phyloP scores from a whole-genome alignment of 2,113 vertebrate species.

The Poeciliopsis occidentalis region DNA sequence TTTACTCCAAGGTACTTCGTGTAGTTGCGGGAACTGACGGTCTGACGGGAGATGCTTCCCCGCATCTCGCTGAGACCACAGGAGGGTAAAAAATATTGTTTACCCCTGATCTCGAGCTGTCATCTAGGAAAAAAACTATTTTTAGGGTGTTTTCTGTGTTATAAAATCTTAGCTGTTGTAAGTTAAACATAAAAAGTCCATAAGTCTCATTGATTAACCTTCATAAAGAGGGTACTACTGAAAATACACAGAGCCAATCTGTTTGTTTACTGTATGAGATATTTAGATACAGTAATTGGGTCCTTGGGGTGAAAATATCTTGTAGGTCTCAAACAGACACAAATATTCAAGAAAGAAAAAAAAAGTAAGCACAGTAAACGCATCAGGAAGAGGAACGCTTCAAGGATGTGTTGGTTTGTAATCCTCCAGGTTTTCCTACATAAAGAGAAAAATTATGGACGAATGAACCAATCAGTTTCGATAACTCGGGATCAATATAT shows the following conservation, averaged over 20 bases:
- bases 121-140: not conserved
- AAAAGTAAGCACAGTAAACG: slow-evolving; percentile 16
- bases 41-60: too few species aligned
- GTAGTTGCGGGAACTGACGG: too few species aligned
- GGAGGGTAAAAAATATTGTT: too few species aligned
- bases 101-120: not conserved
- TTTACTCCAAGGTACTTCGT: too few species aligned
- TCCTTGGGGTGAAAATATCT: slow-evolving; percentile 42
- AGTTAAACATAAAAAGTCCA: slow-evolving; percentile 1
- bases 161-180: not conserved
- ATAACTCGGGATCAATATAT: too few species aligned
- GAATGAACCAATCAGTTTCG: slow-evolving; percentile 5
- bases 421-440: not conserved
- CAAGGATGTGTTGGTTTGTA: slow-evolving; percentile 3
- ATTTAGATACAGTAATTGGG: slow-evolving; percentile 62
- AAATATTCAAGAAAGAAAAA: slow-evolving; percentile 14
- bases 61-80: too few species aligned
- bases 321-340: slow-evolving; percentile 14
- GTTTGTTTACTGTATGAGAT: slow-evolving; percentile 28
- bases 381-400: slow-evolving; percentile 9
- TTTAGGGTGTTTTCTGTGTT: not conserved
- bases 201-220: slow-evolving; percentile 56
- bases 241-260: slow-evolving; percentile 33
- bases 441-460: slow-evolving; percentile 23
- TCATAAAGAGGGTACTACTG: slow-evolving; percentile 33